Conservation (phyloP, 2,113 vertebrate species). For the Lathamus discolor region DNA sequence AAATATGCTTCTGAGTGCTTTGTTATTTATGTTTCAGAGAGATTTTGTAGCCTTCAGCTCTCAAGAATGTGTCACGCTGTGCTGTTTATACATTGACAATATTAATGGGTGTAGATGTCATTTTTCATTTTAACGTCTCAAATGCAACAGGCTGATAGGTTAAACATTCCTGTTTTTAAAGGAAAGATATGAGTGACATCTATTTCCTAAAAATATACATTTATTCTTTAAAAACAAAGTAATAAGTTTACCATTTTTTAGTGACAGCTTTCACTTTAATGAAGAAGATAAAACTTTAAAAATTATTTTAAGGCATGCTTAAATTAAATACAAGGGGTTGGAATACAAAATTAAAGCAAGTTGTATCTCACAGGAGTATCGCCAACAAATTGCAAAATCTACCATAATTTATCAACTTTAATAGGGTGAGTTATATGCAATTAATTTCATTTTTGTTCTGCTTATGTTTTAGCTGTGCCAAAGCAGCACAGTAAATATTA, state of each 20-base stretch:
- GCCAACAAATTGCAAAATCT: constrained; percentile 7
- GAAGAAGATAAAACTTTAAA: constrained; percentile 9
- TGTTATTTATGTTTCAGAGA: constrained; percentile 96
- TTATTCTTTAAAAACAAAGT: constrained; percentile 41
- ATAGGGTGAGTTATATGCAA: constrained; percentile 16
- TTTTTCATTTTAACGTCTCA: constrained; percentile 91
- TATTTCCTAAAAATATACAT: constrained; percentile 69
- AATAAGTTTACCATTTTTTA: constrained; percentile 36
- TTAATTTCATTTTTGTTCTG: constrained; percentile 54
- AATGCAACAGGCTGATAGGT: constrained; percentile 94
- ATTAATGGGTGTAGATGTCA: constrained; percentile 94
- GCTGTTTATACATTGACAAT: constrained; percentile 97
- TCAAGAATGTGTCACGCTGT: constrained; percentile 98
- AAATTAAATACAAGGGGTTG: neutral
- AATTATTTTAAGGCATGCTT: constrained; percentile 3
- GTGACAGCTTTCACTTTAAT: constrained; percentile 14
- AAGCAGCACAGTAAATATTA: constrained; percentile 33
- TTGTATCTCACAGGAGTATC: neutral
- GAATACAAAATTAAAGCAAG: neutral
- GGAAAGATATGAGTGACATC: constrained; percentile 73
- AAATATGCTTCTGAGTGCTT: constrained; percentile 99
- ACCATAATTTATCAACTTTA: neutral
- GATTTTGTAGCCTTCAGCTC: constrained; percentile 90
- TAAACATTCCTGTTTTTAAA: constrained; percentile 84
- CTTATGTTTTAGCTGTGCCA: constrained; percentile 24